phyloP scores from a whole-genome alignment of 2,888 invertebrate species.

The Nematopogon swammerdamellus region DNA sequence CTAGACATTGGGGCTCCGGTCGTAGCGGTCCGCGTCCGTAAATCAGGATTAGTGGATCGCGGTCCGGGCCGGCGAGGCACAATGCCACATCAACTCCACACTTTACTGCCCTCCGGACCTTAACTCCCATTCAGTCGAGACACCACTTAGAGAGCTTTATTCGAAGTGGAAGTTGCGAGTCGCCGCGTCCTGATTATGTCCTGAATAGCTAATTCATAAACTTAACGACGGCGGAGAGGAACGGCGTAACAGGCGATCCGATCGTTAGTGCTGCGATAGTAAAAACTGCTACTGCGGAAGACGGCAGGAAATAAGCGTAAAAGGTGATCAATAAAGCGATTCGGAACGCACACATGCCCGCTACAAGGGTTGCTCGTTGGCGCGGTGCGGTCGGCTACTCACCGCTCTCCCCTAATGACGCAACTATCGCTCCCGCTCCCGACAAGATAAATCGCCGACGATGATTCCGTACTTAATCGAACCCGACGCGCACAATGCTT shows the following conservation, averaged over 20 bases:
- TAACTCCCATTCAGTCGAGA: background rate
- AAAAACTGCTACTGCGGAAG: background rate
- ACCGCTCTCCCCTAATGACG: background rate
- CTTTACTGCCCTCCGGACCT: slow-evolving; percentile 28
- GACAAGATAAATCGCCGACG: slow-evolving; percentile 34
- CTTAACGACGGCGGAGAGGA: background rate
- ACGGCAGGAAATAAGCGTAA: background rate
- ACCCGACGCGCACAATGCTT: slow-evolving; percentile 48
- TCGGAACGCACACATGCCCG: background rate
- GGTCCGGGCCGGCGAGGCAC: slow-evolving; percentile 16
- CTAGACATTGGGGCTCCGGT: slow-evolving; percentile 1
- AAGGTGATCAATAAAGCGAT: background rate
- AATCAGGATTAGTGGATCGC: slow-evolving; percentile 43
- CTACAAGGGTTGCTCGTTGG: background rate
- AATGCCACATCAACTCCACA: slow-evolving; percentile 34
- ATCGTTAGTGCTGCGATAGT: too few species aligned
- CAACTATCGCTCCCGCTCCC: background rate
- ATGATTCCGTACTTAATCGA: slow-evolving; percentile 33
- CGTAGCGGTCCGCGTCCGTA: slow-evolving; percentile 27
- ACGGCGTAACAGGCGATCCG: background rate
- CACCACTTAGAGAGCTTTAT: background rate
- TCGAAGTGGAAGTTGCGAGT: background rate
- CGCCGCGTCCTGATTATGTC: background rate
- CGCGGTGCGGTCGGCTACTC: too few species aligned
- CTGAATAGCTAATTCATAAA: background rate